A percentile compares a stretch with the other conserved stretches of the same genome.
These are phyloP conservation scores for Drosophila serrata DNA, from an alignment of 1,140 invertebrate species.

Conservation along the genomic window DNA sequence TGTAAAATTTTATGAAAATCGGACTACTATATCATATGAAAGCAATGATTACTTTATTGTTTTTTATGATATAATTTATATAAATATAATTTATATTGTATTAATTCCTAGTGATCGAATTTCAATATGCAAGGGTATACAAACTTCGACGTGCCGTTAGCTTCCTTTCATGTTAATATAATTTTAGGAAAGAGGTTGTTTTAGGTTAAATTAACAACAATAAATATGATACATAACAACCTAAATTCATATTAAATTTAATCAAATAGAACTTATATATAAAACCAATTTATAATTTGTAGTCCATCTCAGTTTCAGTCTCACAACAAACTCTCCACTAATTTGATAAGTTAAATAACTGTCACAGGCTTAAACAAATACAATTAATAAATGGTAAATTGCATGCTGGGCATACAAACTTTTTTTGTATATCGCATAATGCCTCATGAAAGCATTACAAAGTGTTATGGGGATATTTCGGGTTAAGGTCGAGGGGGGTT, in stretches of 20 bases:
- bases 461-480: constrained; percentile 37
- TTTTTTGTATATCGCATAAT: constrained; percentile 22
- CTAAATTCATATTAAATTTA: not conserved
- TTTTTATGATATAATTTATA: too few species aligned
- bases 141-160: too few species aligned
- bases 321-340: constrained; percentile 8
- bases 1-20: too few species aligned
- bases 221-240: too few species aligned
- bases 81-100: too few species aligned
- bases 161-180: too few species aligned
- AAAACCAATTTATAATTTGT: not conserved
- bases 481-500: not conserved
- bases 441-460: constrained; percentile 42
- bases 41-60: too few species aligned
- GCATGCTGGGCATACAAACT: constrained; percentile 29
- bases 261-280: not conserved
- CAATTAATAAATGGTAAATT: constrained; percentile 29
- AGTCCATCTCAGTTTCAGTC: not conserved
- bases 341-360: constrained; percentile 36
- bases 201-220: too few species aligned
- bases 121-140: too few species aligned
- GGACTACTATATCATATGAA: too few species aligned
- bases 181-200: too few species aligned
- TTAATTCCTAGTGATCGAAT: too few species aligned
- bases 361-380: constrained; percentile 10